phyloP scores from a whole-genome alignment of 2,113 vertebrate genomes.

The Cyphomyrus plagiostoma region DNA sequence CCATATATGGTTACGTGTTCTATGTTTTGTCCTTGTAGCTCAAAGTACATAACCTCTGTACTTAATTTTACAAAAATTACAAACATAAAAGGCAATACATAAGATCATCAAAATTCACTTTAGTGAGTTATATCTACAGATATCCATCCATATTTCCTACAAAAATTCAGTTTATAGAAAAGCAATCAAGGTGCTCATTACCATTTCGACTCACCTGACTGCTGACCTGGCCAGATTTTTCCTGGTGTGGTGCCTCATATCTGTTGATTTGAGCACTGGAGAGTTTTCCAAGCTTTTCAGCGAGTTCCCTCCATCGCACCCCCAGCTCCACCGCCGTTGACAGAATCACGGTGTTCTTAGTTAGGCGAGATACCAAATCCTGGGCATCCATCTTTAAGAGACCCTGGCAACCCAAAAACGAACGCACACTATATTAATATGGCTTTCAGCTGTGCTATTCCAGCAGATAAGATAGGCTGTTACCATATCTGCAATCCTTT shows the following conservation, averaged over 20 bases:
- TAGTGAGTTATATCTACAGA: background rate
- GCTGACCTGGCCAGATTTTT: slow-evolving; percentile 65
- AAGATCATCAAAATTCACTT: background rate
- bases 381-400: slow-evolving; percentile 86
- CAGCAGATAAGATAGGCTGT: background rate
- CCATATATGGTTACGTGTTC: background rate
- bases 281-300: slow-evolving; percentile 73
- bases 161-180: background rate
- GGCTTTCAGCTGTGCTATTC: background rate
- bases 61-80: background rate
- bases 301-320: slow-evolving; percentile 80
- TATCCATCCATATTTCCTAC: background rate
- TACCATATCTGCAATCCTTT: background rate
- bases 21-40: background rate
- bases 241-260: slow-evolving; percentile 81
- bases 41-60: background rate
- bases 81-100: background rate
- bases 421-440: background rate
- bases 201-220: slow-evolving; percentile 59
- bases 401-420: slow-evolving; percentile 57
- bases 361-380: slow-evolving; percentile 71
- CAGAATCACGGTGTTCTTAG: slow-evolving; percentile 81
- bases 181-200: background rate
- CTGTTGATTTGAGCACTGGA: slow-evolving; percentile 77
- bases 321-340: slow-evolving; percentile 91